Evolutionary conservation across 1,140 invertebrate species (phyloP).

Genomic region (Leptopilina boulardi): DNA sequence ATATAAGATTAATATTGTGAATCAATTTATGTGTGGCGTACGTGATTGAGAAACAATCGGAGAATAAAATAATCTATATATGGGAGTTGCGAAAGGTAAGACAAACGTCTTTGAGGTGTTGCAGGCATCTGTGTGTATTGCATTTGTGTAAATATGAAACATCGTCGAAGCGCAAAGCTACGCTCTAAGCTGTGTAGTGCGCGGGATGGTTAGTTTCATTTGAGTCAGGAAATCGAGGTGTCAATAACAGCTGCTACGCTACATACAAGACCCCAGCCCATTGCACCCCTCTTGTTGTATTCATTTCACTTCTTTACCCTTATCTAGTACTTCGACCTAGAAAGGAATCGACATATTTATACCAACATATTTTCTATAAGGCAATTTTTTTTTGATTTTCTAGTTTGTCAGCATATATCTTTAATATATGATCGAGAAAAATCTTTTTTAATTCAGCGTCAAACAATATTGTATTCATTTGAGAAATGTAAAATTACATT

Average conservation of each 20-base stretch:
- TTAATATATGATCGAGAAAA: neutral
- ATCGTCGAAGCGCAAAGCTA: constrained; percentile 62
- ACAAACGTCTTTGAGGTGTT: neutral
- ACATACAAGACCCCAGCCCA: constrained; percentile 71
- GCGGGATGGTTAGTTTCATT: constrained; percentile 73
- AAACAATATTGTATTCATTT: no score
- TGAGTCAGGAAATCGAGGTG: constrained; percentile 75
- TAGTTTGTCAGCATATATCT: neutral
- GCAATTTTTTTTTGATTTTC: neutral
- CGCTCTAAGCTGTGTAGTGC: constrained; percentile 58
- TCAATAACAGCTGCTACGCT: constrained; percentile 75
- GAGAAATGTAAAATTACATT: no score
- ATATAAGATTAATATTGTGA: no score
- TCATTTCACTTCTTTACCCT: constrained; percentile 71
- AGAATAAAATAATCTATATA: no score
- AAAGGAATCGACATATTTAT: constrained; percentile 57
- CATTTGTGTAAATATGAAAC: neutral
- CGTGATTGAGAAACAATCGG: no score
- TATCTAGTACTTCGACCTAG: constrained; percentile 58
- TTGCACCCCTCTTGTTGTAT: constrained; percentile 63
- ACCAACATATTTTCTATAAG: constrained; percentile 24
- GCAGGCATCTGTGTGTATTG: neutral
- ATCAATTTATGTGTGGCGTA: no score
- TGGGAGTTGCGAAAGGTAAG: neutral
- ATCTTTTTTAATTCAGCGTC: no score